Conservation (phyloP, 2,797 vertebrate species). For the Hydrophis major region DNA sequence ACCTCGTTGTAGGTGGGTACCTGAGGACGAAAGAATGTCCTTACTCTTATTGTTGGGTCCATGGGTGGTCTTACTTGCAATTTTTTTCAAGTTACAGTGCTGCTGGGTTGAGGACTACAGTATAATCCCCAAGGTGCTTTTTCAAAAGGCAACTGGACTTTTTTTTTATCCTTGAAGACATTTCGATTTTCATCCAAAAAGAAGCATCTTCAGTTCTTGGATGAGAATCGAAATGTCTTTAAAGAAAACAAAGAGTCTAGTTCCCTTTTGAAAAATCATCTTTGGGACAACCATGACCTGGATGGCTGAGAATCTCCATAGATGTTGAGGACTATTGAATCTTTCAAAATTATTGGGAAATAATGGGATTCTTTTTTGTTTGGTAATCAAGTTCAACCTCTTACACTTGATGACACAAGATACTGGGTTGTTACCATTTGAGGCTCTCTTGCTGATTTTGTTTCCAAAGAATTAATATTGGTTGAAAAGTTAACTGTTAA, state of each 20-base stretch:
- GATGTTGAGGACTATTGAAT: not conserved
- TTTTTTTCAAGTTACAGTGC: not conserved
- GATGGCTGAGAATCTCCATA: not conserved
- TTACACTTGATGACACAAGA: not conserved
- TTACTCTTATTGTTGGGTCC: not conserved
- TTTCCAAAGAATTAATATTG: not conserved
- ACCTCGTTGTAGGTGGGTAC: not conserved
- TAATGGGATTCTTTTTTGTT: not conserved
- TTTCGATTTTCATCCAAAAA: not conserved
- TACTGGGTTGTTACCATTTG: not conserved
- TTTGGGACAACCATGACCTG: not conserved
- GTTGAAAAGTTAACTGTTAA: not conserved
- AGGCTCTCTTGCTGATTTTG: not conserved
- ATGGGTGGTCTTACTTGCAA: not conserved
- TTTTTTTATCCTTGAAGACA: not conserved
- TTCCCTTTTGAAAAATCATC: not conserved
- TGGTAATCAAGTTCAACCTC: not conserved
- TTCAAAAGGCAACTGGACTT: not conserved
- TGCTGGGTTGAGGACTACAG: not conserved
- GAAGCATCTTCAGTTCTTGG: not conserved
- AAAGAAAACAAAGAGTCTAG: not conserved
- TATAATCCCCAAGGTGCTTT: not conserved
- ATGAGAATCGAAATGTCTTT: not conserved
- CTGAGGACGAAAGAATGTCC: not conserved
- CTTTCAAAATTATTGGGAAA: not conserved